Evolutionary conservation across 2,888 invertebrate species (phyloP).

Genomic region (Furcula furcula): DNA sequence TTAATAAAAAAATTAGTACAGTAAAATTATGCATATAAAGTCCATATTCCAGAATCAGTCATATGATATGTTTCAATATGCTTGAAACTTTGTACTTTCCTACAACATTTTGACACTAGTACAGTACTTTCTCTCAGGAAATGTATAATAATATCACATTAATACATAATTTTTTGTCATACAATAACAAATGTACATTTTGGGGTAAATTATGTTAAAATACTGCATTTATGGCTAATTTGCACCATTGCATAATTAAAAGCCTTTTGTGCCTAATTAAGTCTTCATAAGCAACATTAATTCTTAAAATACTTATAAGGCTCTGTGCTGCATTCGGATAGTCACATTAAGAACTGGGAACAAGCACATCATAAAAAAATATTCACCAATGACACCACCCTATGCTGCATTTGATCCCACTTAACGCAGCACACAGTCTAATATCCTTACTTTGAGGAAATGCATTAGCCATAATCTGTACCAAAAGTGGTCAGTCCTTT

Average conservation of each 20-base stretch:
- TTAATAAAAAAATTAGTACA: slow-evolving; percentile 2
- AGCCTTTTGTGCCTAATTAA: slow-evolving; percentile 26
- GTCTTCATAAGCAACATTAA: slow-evolving; percentile 26
- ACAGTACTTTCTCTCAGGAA: slow-evolving; percentile 16
- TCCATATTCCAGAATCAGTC: slow-evolving; percentile 33
- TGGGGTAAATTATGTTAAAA: slow-evolving; percentile 22
- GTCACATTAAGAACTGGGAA: too few species aligned
- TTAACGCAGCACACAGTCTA: too few species aligned
- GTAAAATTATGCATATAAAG: slow-evolving; percentile 14
- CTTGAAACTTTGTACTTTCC: slow-evolving; percentile 50
- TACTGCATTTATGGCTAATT: slow-evolving; percentile 32
- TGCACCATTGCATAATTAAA: slow-evolving; percentile 14
- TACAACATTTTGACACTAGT: slow-evolving; percentile 24
- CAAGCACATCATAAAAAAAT: too few species aligned
- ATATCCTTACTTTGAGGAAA: too few species aligned
- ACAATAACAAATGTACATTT: slow-evolving; percentile 9
- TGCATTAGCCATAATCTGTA: slow-evolving; percentile 70
- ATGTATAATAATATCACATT: slow-evolving; percentile 16
- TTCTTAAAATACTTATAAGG: too few species aligned
- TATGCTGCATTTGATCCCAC: too few species aligned
- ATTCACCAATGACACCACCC: too few species aligned
- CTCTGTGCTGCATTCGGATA: too few species aligned
- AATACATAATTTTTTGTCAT: slow-evolving; percentile 15
- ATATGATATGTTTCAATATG: slow-evolving; percentile 40
- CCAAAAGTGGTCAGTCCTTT: slow-evolving; percentile 84